Conservation (phyloP, 2,113 vertebrate species). For the Scophthalmus maximus region DNA sequence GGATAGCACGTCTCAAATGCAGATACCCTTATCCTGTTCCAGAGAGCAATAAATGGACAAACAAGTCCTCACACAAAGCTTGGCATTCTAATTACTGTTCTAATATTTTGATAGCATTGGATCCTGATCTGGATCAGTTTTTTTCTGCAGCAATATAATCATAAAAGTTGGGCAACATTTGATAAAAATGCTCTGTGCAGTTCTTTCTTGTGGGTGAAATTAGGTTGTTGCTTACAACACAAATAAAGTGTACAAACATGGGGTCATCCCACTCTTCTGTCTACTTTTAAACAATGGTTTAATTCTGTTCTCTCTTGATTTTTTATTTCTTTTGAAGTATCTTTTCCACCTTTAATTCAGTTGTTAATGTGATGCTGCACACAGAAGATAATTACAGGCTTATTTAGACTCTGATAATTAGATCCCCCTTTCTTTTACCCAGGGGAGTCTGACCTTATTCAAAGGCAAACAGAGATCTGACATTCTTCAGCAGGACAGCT, state of each 20-base stretch:
- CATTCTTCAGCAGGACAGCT: constrained; percentile 70
- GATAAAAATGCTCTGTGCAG: constrained; percentile 51
- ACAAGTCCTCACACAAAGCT: constrained; percentile 60
- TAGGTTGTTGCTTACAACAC: constrained; percentile 18
- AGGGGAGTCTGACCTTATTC: constrained; percentile 44
- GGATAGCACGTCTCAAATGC: constrained; percentile 67
- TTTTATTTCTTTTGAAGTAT: too few relatives aligned
- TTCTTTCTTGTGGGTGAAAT: constrained; percentile 3
- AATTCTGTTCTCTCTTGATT: neutral
- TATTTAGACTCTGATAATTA: constrained; percentile 30
- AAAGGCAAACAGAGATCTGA: constrained; percentile 47
- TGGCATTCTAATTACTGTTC: constrained; percentile 64
- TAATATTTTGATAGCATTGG: constrained; percentile 63
- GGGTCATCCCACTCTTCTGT: neutral
- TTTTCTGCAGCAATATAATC: constrained; percentile 56
- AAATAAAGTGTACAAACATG: constrained; percentile 1
- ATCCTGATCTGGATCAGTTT: constrained; percentile 45
- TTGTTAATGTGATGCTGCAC: constrained; percentile 13
- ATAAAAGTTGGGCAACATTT: constrained; percentile 73
- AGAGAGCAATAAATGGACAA: constrained; percentile 77
- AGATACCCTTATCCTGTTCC: constrained; percentile 80
- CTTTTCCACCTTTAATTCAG: constrained; percentile 30
- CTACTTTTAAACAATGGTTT: constrained; percentile 21
- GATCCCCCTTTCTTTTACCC: constrained; percentile 17
- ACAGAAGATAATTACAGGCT: constrained; percentile 33